Percentiles rank a stretch among this genome's conserved stretches.
These are phyloP conservation scores for Venustoraphidia nigricollis DNA, from an alignment of 2,888 invertebrate species.

Conservation along the genomic window DNA sequence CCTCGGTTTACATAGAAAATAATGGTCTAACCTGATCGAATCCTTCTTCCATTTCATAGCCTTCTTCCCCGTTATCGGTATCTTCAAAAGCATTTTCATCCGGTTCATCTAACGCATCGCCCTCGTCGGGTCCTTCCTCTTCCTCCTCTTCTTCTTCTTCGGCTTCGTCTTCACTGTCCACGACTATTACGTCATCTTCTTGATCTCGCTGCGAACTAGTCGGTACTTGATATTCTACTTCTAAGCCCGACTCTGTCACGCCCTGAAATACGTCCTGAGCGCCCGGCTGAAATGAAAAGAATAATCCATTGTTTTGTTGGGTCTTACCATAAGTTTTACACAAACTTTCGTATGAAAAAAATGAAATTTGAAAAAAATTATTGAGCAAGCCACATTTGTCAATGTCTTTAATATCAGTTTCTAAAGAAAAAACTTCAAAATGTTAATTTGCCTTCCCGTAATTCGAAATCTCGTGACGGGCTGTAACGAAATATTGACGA, in stretches of 20 bases:
- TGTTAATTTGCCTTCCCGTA: too few species aligned
- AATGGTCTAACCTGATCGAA: background rate
- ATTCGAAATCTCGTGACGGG: too few species aligned
- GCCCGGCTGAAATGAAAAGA: conserved; percentile 2
- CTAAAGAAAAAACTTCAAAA: too few species aligned
- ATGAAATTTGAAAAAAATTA: too few species aligned
- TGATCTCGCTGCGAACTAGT: conserved; percentile 78
- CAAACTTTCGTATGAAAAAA: too few species aligned
- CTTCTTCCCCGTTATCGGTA: conserved; percentile 37
- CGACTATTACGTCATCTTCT: conserved; percentile 67
- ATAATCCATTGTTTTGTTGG: background rate
- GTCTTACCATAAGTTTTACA: too few species aligned
- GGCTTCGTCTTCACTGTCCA: conserved; percentile 67
- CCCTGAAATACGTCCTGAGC: conserved; percentile 23
- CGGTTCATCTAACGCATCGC: conserved; percentile 38
- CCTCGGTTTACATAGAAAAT: too few species aligned
- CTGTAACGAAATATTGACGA: too few species aligned
- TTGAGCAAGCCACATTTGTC: too few species aligned
- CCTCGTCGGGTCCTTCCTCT: conserved; percentile 34
- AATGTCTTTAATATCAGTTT: too few species aligned
- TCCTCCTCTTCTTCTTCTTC: conserved; percentile 33
- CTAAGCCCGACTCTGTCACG: conserved; percentile 42
- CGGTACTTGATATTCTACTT: conserved; percentile 72
- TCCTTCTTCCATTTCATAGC: conserved; percentile 31
- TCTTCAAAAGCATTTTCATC: conserved; percentile 31